Evolutionary conservation across 2,113 vertebrate species (phyloP).

Genomic region (Pardalotus punctatus): DNA sequence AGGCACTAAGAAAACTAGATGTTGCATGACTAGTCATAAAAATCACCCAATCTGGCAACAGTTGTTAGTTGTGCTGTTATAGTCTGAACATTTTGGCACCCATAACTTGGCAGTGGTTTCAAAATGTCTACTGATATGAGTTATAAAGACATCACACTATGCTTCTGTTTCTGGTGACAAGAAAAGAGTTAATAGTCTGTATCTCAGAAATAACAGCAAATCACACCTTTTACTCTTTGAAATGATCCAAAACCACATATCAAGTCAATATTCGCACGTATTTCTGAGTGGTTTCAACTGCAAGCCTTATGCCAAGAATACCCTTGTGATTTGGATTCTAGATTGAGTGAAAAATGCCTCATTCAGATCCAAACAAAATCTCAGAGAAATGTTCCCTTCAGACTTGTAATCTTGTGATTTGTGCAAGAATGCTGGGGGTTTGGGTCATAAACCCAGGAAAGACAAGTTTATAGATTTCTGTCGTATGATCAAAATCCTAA

Average conservation of each 20-base stretch:
- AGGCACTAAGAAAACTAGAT: not conserved
- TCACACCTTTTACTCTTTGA: slow-evolving; percentile 45
- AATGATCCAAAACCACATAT: slow-evolving; percentile 45
- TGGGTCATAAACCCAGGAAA: slow-evolving; percentile 4
- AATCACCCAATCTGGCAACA: not conserved
- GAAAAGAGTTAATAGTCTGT: not conserved
- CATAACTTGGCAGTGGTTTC: not conserved
- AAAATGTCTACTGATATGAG: not conserved
- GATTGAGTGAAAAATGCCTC: slow-evolving; percentile 27
- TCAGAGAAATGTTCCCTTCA: not conserved
- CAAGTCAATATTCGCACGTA: slow-evolving; percentile 18
- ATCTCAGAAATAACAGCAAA: not conserved
- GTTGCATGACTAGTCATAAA: not conserved
- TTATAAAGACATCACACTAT: not conserved
- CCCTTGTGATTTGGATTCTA: slow-evolving; percentile 36
- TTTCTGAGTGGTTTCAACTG: slow-evolving; percentile 19
- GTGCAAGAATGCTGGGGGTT: slow-evolving; percentile 30
- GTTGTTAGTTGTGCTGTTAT: not conserved
- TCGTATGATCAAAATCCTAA: not conserved
- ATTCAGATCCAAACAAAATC: slow-evolving; percentile 45
- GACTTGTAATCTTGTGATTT: slow-evolving; percentile 42
- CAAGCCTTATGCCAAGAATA: slow-evolving; percentile 24
- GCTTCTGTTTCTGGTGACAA: not conserved
- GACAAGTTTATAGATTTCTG: slow-evolving; percentile 1
- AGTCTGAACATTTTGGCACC: not conserved